Evolutionary conservation across 2,797 vertebrate species (phyloP).

Genomic region (Cynopterus sphinx): DNA sequence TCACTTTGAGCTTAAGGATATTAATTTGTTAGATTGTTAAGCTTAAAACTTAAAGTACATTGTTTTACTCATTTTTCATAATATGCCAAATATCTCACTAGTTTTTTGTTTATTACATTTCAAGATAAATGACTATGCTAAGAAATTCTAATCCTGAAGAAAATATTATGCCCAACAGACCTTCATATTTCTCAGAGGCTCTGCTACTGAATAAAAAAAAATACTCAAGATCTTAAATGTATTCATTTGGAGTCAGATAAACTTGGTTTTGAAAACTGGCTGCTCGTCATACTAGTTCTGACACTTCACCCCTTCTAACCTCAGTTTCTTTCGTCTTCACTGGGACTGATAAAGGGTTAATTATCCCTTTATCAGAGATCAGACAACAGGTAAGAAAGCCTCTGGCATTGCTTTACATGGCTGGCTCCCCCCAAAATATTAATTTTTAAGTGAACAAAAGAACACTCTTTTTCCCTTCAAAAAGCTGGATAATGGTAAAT

Average conservation of each 20-base stretch:
- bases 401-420: not conserved
- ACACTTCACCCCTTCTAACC: not conserved
- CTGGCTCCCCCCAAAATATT: not conserved
- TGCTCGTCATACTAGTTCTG: not conserved
- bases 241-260: not conserved
- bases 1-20: not conserved
- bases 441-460: not conserved
- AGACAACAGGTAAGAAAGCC: too few relatives aligned
- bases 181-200: not conserved
- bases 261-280: not conserved
- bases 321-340: not conserved
- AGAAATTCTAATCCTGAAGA: not conserved
- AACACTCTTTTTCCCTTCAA: not conserved
- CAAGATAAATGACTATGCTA: not conserved
- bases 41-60: not conserved
- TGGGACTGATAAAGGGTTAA: not conserved
- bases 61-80: not conserved
- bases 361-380: not conserved
- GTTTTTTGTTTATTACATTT: constrained; percentile 23
- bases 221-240: not conserved
- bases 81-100: not conserved
- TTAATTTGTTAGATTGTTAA: constrained; percentile 3
- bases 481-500: not conserved
- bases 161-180: not conserved
- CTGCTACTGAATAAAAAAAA: not conserved